Evolutionary conservation across 1,140 invertebrate species (phyloP), one percentile per base, ranked within the genome.

Genomic region (Manduca sexta): DNA sequence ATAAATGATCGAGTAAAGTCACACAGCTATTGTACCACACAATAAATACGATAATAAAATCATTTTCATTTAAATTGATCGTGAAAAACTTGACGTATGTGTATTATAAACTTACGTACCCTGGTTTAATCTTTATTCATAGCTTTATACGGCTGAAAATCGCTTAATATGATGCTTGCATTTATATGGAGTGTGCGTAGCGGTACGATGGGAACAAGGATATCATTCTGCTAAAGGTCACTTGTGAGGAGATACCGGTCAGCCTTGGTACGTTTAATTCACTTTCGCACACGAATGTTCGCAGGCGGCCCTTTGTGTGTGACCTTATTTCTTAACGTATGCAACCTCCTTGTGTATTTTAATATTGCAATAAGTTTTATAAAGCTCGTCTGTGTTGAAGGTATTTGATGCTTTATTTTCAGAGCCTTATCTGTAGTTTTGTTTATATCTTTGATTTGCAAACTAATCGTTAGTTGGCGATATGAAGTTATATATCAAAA

Each of bases 181-280:
- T 43, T 29, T n/a, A 37, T 34, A 33, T 12, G 41, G 21, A 52
- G 51, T 45, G 48, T 54, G 67, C 66, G 65, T 74, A 59, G 63
- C 68, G 49, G 42, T 48, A 63, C 52, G 21, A 26, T 26, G 64
- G 77, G 71, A 80, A 83, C 79, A 72, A 79, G 77, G 77, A 81
- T 81, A 79, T 78, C 74, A 70, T 70, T 75, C 56, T 60, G 57
- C 59, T 74, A 84, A 84, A 84, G 80, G 80, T 84, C 74, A 79
- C 67, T 72, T 66, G 69, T 77, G 74, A 84, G 69, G 70, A 80
- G 64, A 67, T 76, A 84, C 80, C 71, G 76, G 80, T 80, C 80
- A 78, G 71, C 80, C 80, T 84, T 84, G 77, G 64, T 63, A 55
- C 40, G 66, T 60, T 64, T 76, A 74, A 74, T 80, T 80, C 77